phyloP scores from a whole-genome alignment of 2,113 vertebrate species.

The Sapayoa aenigma region DNA sequence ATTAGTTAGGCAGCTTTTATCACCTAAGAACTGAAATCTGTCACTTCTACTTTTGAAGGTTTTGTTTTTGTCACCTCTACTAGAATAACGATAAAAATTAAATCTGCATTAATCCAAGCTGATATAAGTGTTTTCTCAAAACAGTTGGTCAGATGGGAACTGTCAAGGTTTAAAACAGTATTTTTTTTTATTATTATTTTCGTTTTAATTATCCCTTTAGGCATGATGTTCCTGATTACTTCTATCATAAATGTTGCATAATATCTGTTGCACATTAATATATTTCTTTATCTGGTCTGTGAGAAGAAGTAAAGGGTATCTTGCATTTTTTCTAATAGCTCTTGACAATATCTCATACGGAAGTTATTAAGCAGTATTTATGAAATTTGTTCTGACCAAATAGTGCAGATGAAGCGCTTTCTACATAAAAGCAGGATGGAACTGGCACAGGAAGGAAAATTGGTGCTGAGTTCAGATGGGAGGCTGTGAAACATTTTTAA shows the following conservation, averaged over 20 bases:
- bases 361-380: neutral
- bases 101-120: neutral
- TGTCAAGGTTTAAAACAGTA: neutral
- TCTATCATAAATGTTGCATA: neutral
- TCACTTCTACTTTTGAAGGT: neutral
- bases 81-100: neutral
- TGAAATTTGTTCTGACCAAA: neutral
- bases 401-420: neutral
- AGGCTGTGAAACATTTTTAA: neutral
- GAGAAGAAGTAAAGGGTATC: neutral
- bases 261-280: neutral
- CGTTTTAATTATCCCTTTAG: neutral
- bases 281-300: neutral
- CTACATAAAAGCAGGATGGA: neutral
- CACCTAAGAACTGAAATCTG: neutral
- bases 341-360: neutral
- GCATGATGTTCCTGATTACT: neutral
- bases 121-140: neutral
- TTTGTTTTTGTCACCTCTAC: neutral
- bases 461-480: neutral
- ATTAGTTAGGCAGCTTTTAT: neutral
- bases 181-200: neutral
- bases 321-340: neutral
- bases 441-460: neutral
- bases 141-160: neutral